phyloP scores from a whole-genome alignment of 64 coral and sea anemone species.

The Acropora tenuis region DNA sequence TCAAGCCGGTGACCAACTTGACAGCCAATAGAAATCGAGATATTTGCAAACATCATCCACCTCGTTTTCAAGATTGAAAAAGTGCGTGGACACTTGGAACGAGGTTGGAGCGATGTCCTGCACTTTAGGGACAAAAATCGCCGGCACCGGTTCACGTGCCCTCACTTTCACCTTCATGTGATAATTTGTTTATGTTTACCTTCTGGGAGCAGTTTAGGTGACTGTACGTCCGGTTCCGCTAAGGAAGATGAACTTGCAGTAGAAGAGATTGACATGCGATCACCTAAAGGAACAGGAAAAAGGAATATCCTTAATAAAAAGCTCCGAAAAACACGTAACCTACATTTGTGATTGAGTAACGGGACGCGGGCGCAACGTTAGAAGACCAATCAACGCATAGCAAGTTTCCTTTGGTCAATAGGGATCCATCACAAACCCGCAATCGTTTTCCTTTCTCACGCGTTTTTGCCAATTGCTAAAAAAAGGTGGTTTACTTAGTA shows the following conservation, averaged over 20 bases:
- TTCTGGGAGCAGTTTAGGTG: conserved; percentile 52
- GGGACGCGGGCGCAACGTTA: background rate
- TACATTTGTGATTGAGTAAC: background rate
- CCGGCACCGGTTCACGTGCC: no score
- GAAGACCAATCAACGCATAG: background rate
- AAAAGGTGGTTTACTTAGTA: background rate
- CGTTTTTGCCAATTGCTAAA: no score
- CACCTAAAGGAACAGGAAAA: conserved; percentile 27
- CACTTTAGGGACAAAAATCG: no score
- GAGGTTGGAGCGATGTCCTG: no score
- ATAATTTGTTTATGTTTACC: background rate
- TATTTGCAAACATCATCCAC: no score
- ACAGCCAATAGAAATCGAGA: no score
- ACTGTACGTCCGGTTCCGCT: conserved; percentile 49
- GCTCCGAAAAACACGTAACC: background rate
- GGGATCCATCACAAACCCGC: background rate
- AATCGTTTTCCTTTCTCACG: no score
- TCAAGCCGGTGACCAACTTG: no score
- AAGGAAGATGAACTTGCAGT: conserved; percentile 69
- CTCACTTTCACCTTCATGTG: background rate
- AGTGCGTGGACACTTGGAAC: no score
- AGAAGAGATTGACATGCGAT: conserved; percentile 63
- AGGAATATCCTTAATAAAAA: background rate
- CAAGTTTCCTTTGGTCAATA: background rate
- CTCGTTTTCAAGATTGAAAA: no score